These are phyloP conservation scores for Diploscapter pachys DNA, from an alignment of 1,140 invertebrate genomes.

Conservation along the genomic window DNA sequence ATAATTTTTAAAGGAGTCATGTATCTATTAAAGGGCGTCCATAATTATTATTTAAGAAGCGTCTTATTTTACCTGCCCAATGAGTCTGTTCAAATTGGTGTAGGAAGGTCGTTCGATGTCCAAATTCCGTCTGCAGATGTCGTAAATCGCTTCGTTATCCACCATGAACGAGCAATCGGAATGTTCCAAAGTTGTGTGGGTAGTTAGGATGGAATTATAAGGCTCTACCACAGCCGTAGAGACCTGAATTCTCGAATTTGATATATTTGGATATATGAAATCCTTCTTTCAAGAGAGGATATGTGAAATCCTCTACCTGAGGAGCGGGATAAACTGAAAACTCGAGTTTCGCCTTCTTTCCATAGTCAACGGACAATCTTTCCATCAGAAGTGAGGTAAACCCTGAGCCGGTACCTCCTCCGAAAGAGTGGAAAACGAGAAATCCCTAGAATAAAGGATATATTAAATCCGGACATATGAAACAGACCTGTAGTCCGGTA, in stretches of 20 bases:
- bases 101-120: constrained; percentile 73
- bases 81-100: constrained; percentile 70
- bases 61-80: constrained; percentile 59
- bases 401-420: constrained; percentile 70
- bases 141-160: constrained; percentile 78
- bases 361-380: constrained; percentile 69
- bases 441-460: constrained; percentile 81
- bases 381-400: constrained; percentile 75
- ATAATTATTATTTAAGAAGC: background rate
- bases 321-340: constrained; percentile 78
- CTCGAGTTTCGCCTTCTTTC: constrained; percentile 72
- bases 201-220: constrained; percentile 74
- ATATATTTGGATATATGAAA: no score
- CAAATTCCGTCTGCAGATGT: constrained; percentile 68
- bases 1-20: no score
- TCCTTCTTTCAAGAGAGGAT: constrained; percentile 45
- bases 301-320: constrained; percentile 54
- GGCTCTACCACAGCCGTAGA: constrained; percentile 62
- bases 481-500: constrained; percentile 67
- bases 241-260: constrained; percentile 48
- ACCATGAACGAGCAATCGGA: constrained; percentile 81
- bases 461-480: constrained; percentile 67
- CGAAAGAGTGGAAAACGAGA: constrained; percentile 76
- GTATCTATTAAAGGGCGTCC: no score
- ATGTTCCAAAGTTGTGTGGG: constrained; percentile 76